Evolutionary conservation across 2,888 invertebrate genomes (phyloP).

Genomic region (Atherix ibis): DNA sequence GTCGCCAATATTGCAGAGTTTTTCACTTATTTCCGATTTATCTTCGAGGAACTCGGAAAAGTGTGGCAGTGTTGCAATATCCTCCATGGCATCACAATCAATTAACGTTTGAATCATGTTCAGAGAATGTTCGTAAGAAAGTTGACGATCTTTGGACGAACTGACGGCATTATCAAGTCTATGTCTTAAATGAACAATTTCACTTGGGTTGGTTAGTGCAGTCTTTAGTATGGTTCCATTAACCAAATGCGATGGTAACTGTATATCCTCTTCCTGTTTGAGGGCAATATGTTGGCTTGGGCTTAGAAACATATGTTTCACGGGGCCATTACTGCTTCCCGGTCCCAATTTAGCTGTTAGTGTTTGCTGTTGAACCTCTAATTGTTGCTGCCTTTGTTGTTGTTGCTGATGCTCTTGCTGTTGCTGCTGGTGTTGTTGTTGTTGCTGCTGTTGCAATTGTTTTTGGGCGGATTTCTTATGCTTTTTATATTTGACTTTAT

Average conservation of each 20-base stretch:
- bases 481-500: slow-evolving; percentile 98
- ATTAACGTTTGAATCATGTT: slow-evolving; percentile 85
- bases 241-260: slow-evolving; percentile 57
- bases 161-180: slow-evolving; percentile 77
- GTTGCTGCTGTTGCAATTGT: slow-evolving; percentile 34
- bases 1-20: slow-evolving; percentile 90
- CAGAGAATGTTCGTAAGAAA: slow-evolving; percentile 68
- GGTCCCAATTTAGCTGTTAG: slow-evolving; percentile 15
- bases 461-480: slow-evolving; percentile 71
- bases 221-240: slow-evolving; percentile 89
- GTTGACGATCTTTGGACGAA: slow-evolving; percentile 67
- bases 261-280: slow-evolving; percentile 22
- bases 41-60: slow-evolving; percentile 81
- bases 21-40: slow-evolving; percentile 80
- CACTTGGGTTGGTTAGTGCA: slow-evolving; percentile 86
- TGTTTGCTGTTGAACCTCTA: slow-evolving; percentile 22
- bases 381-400: slow-evolving; percentile 17
- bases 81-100: slow-evolving; percentile 94
- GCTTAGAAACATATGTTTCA: slow-evolving; percentile 21
- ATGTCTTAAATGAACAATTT: slow-evolving; percentile 77
- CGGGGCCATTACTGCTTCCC: slow-evolving; percentile 7
- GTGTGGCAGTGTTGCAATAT: slow-evolving; percentile 83
- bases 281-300: slow-evolving; percentile 30
- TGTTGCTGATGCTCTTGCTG: slow-evolving; percentile 27
- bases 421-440: slow-evolving; percentile 30